These are phyloP conservation scores for Pogoniulus pusillus DNA, from an alignment of 2,797 vertebrate genomes.

Conservation along the genomic window DNA sequence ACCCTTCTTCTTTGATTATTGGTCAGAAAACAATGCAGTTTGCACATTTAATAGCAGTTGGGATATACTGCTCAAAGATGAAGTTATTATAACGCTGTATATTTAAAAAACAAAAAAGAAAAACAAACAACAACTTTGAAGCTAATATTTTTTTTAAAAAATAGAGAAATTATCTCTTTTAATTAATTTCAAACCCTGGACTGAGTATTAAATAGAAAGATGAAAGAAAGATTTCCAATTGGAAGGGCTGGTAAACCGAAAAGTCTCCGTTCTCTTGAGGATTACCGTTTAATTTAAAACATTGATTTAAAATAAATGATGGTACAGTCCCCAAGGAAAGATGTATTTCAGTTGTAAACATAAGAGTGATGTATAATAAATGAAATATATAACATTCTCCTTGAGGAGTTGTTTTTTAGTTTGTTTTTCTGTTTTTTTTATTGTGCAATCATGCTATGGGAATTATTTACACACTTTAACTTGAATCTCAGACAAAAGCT, in stretches of 20 bases:
- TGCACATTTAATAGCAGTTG: constrained; percentile 58
- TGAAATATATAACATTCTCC: constrained; percentile 67
- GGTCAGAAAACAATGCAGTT: constrained; percentile 23
- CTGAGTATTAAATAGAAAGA: constrained; percentile 77
- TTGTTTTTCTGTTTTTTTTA: background rate
- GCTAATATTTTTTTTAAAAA: constrained; percentile 83
- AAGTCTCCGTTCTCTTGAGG: constrained; percentile 63
- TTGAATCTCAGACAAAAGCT: constrained; percentile 45
- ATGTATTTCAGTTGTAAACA: constrained; percentile 70
- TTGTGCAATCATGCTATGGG: constrained; percentile 24
- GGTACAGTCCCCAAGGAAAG: constrained; percentile 71
- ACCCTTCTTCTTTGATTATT: background rate
- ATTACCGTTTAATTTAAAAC: constrained; percentile 81
- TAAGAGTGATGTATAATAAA: constrained; percentile 70
- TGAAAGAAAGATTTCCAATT: constrained; percentile 78
- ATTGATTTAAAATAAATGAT: constrained; percentile 82
- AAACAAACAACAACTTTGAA: constrained; percentile 72
- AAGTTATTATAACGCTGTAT: constrained; percentile 70
- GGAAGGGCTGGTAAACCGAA: constrained; percentile 68
- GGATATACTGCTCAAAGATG: constrained; percentile 67
- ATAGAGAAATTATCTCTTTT: constrained; percentile 82
- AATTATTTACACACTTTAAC: constrained; percentile 55
- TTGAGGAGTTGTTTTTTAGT: constrained; percentile 35
- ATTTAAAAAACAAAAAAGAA: constrained; percentile 36
- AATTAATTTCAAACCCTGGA: constrained; percentile 81